phyloP scores from a whole-genome alignment of 2,113 vertebrate species.

The Mionectes macconnelli region DNA sequence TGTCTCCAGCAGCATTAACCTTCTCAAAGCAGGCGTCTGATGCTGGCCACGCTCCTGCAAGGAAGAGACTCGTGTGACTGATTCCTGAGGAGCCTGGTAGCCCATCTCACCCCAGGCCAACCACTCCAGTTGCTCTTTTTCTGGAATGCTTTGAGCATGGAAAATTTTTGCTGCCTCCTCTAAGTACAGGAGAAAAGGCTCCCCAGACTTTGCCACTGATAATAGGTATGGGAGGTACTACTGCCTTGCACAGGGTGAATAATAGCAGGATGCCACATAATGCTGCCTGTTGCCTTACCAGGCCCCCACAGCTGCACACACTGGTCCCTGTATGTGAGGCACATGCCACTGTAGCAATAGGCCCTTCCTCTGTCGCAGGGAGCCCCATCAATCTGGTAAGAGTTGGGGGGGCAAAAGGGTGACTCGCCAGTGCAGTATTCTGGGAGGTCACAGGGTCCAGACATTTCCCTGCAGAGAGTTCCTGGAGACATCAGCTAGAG shows the following conservation, averaged over 20 bases:
- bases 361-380: constrained; percentile 79
- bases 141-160: neutral
- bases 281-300: constrained; percentile 64
- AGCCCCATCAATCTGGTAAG: constrained; percentile 88
- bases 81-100: neutral
- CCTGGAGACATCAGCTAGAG: constrained; percentile 85
- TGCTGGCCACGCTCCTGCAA: constrained; percentile 82
- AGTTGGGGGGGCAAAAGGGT: constrained; percentile 89
- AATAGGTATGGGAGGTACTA: neutral
- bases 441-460: constrained; percentile 87
- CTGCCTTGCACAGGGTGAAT: neutral
- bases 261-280: neutral
- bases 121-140: neutral
- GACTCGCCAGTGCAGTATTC: constrained; percentile 90
- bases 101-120: neutral
- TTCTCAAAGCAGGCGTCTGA: constrained; percentile 88
- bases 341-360: constrained; percentile 98
- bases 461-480: constrained; percentile 79
- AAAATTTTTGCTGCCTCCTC: neutral
- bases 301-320: constrained; percentile 90
- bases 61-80: neutral
- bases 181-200: neutral
- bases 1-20: constrained; percentile 91
- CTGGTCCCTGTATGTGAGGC: constrained; percentile 90
- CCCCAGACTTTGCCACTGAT: neutral